Percentiles rank a stretch among this genome's conserved stretches.
Conservation (phyloP, 2,797 vertebrate species). For the Chelidonichthys spinosus region DNA sequence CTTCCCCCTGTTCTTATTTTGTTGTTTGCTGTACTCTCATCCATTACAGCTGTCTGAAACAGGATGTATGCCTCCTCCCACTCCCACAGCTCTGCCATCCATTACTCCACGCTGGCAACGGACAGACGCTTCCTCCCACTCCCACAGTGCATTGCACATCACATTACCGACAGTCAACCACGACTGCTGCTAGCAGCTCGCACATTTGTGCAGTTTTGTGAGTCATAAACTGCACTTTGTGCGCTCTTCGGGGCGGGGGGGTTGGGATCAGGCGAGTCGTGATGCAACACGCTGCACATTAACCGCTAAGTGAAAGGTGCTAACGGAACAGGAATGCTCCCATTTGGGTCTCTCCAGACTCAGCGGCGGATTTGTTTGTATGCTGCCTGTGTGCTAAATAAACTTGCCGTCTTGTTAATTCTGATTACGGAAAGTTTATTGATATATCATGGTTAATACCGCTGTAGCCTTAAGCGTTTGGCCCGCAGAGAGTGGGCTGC, state of each 20-base stretch:
- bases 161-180: conserved; percentile 69
- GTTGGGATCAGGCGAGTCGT: conserved; percentile 34
- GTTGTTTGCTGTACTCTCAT: conserved; percentile 74
- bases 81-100: conserved; percentile 79
- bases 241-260: conserved; percentile 24
- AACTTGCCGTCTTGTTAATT: conserved; percentile 63
- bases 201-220: conserved; percentile 56
- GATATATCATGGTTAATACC: conserved; percentile 66
- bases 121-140: conserved; percentile 81
- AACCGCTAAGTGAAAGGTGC: conserved; percentile 47
- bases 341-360: conserved; percentile 31
- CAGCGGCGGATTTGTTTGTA: conserved; percentile 25
- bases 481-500: conserved; percentile 51
- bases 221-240: conserved; percentile 56
- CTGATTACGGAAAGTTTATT: conserved; percentile 65
- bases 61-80: conserved; percentile 81
- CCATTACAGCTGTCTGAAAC: conserved; percentile 82
- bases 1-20: conserved; percentile 72
- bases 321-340: conserved; percentile 43
- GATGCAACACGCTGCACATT: conserved; percentile 50
- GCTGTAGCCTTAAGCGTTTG: conserved; percentile 61
- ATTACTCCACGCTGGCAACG: conserved; percentile 78
- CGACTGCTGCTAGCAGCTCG: conserved; percentile 54
- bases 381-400: conserved; percentile 14
- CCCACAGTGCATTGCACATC: conserved; percentile 75